Percentiles rank a stretch among this genome's conserved stretches.
Evolutionary conservation across 2,888 invertebrate genomes (phyloP).

Genomic region (Chrysotoxum bicinctum): DNA sequence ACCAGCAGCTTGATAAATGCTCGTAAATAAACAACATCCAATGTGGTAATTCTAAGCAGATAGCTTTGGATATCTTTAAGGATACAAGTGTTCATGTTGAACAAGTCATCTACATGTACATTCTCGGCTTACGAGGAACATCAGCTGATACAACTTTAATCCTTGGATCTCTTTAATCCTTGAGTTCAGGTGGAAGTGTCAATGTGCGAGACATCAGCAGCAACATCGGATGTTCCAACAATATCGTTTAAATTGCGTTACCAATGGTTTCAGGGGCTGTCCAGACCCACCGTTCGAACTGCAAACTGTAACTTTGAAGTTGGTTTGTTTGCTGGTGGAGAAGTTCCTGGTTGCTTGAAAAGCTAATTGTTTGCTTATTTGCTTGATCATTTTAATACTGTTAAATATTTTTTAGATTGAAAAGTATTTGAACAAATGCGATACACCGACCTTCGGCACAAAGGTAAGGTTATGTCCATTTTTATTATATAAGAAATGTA

Average conservation of each 20-base stretch:
- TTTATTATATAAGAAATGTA: too few species aligned
- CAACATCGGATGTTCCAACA: conserved; percentile 97
- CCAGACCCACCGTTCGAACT: conserved; percentile 99
- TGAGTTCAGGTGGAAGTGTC: too few species aligned
- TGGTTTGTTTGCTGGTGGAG: conserved; percentile 85
- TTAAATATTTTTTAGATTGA: conserved; percentile 29
- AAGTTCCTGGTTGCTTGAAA: conserved; percentile 85
- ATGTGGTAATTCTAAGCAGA: too few species aligned
- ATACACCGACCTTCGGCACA: conserved; percentile 48
- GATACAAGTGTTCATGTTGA: too few species aligned
- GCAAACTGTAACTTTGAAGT: conserved; percentile 96
- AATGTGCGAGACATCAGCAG: conserved; percentile 98
- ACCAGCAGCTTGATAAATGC: too few species aligned
- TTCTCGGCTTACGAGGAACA: too few species aligned
- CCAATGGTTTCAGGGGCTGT: conserved; percentile 94
- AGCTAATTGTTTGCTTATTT: conserved; percentile 84
- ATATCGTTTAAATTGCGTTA: conserved; percentile 95
- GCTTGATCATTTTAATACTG: conserved; percentile 84
- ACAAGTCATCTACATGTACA: too few species aligned
- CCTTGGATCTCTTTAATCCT: too few species aligned
- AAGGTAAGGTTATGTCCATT: too few species aligned
- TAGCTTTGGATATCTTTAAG: too few species aligned
- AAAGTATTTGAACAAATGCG: conserved; percentile 18
- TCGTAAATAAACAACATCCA: too few species aligned
- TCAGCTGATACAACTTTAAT: too few species aligned